phyloP scores from a whole-genome alignment of 1,140 invertebrate species.

The Drosophila trapezifrons region DNA sequence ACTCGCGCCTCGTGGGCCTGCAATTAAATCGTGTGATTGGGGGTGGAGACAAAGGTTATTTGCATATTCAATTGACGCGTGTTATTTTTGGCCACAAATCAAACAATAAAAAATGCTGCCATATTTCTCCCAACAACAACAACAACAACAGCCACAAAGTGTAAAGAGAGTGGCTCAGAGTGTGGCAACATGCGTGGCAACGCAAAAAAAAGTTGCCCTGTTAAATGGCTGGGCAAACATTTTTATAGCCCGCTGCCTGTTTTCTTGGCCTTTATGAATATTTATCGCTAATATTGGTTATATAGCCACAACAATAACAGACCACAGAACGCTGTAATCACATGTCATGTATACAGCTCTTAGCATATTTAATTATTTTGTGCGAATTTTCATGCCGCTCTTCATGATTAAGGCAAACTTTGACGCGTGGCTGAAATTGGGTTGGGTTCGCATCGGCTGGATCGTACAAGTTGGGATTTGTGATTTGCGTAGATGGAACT shows the following conservation, averaged over 20 bases:
- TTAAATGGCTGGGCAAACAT: conserved; percentile 68
- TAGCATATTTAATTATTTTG: conserved; percentile 55
- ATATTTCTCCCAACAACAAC: conserved; percentile 20
- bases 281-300: conserved; percentile 70
- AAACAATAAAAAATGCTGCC: conserved; percentile 55
- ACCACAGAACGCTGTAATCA: conserved; percentile 44
- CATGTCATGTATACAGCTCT: conserved; percentile 39
- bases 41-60: conserved; percentile 42
- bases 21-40: conserved; percentile 5
- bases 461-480: conserved; percentile 1
- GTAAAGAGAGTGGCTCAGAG: conserved; percentile 27
- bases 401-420: conserved; percentile 56
- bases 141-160: conserved; percentile 20
- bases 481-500: background rate
- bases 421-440: conserved; percentile 62
- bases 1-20: background rate
- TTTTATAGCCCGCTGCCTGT: conserved; percentile 49
- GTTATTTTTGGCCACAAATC: conserved; percentile 67
- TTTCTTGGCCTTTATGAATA: conserved; percentile 68
- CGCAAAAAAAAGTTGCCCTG: conserved; percentile 36
- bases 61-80: conserved; percentile 67
- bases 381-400: conserved; percentile 49
- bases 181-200: conserved; percentile 62
- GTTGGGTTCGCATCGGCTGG: conserved; percentile 18
- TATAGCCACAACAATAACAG: conserved; percentile 53